These are phyloP conservation scores for Apis florea DNA, from an alignment of 1,140 invertebrate species.

Conservation along the genomic window DNA sequence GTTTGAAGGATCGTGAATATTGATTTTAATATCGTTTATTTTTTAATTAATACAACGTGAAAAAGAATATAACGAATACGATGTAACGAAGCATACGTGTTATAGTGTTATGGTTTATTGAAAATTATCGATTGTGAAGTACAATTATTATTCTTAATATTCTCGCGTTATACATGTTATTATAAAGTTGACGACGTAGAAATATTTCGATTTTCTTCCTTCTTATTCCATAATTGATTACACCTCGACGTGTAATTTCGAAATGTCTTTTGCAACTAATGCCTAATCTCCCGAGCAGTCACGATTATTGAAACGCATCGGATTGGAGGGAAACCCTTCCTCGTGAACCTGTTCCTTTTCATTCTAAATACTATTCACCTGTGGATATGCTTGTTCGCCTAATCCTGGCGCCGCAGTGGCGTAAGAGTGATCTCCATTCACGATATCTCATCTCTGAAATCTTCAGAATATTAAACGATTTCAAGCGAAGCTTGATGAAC, in stretches of 20 bases:
- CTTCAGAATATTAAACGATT: no score
- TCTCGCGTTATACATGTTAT: not conserved
- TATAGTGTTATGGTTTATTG: not conserved
- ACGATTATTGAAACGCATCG: not conserved
- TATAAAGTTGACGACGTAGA: not conserved
- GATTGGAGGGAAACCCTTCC: not conserved
- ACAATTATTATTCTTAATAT: not conserved
- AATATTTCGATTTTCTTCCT: not conserved
- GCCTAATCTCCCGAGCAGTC: not conserved
- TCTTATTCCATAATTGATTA: not conserved
- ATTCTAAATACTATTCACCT: conserved; percentile 35
- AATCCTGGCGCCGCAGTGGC: conserved; percentile 28
- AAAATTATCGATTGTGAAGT: not conserved
- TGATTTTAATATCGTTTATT: not conserved
- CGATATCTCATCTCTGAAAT: no score
- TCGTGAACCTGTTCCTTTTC: conserved; percentile 44
- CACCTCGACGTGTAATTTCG: not conserved
- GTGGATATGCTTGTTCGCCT: conserved; percentile 20
- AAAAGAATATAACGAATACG: not conserved
- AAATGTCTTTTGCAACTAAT: not conserved
- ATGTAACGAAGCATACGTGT: not conserved
- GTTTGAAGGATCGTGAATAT: not conserved
- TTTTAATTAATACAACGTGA: no score
- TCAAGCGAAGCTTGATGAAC: no score
- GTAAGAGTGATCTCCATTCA: conserved; percentile 1